These are phyloP conservation scores for Apoda limacodes DNA, from an alignment of 2,888 invertebrate genomes.

Conservation along the genomic window DNA sequence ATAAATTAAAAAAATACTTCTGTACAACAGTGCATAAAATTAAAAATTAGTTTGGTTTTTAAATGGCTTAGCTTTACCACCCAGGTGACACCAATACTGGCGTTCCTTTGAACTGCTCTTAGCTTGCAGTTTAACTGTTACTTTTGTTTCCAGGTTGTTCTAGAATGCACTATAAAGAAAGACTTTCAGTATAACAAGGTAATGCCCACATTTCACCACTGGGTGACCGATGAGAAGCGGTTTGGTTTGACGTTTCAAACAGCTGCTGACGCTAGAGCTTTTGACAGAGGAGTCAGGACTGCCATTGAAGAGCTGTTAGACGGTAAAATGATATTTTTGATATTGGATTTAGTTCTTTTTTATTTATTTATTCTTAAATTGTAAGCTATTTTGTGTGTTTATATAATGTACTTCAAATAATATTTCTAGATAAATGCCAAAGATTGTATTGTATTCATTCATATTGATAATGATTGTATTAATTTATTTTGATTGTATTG, in stretches of 20 bases:
- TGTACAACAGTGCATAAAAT: background rate
- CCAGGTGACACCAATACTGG: background rate
- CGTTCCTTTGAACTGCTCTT: too few relatives aligned
- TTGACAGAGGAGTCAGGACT: conserved; percentile 90
- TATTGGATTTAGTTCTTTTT: too few relatives aligned
- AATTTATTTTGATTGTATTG: too few relatives aligned
- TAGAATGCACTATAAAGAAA: conserved; percentile 94
- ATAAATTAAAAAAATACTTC: too few relatives aligned
- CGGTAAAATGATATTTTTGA: too few relatives aligned
- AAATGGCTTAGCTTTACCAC: background rate
- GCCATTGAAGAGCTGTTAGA: conserved; percentile 91
- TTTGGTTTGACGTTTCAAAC: conserved; percentile 97
- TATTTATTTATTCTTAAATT: too few relatives aligned
- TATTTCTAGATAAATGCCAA: too few relatives aligned
- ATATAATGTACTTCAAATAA: too few relatives aligned
- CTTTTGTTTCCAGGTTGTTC: conserved; percentile 86
- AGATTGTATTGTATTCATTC: too few relatives aligned
- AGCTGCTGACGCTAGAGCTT: conserved; percentile 93
- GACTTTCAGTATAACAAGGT: conserved; percentile 98
- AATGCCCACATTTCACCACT: conserved; percentile 98
- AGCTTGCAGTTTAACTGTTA: too few relatives aligned
- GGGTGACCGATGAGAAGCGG: conserved; percentile 95
- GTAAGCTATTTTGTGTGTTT: too few relatives aligned
- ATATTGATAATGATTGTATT: too few relatives aligned
- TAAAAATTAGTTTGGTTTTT: conserved; percentile 2